Conservation (phyloP, 2,113 vertebrate genomes). For the Rhombomys opimus region DNA sequence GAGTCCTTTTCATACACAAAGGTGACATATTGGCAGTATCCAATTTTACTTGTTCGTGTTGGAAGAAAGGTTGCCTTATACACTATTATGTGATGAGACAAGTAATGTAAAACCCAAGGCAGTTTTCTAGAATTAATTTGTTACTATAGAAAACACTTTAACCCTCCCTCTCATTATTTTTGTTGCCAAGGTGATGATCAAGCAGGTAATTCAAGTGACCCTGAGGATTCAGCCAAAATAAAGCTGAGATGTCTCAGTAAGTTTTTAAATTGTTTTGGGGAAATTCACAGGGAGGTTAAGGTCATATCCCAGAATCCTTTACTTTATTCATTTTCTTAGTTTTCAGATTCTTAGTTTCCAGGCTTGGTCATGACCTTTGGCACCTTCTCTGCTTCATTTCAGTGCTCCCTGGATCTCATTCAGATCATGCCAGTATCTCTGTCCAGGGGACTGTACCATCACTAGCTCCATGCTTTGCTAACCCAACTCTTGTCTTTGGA, state of each 20-base stretch:
- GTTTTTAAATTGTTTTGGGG: background rate
- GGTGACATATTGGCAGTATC: slow-evolving; percentile 80
- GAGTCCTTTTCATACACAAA: slow-evolving; percentile 72
- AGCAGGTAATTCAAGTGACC: background rate
- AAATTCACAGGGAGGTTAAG: background rate
- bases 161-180: background rate
- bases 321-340: background rate
- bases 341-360: background rate
- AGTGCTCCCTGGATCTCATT: background rate
- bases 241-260: background rate
- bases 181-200: background rate
- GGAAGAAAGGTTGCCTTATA: slow-evolving; percentile 75
- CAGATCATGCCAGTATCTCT: background rate
- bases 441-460: background rate
- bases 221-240: background rate
- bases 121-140: slow-evolving; percentile 49
- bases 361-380: background rate
- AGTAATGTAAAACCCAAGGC: slow-evolving; percentile 45
- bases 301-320: background rate
- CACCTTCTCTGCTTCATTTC: background rate
- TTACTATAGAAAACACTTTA: slow-evolving; percentile 35
- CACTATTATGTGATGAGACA: slow-evolving; percentile 58
- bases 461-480: background rate
- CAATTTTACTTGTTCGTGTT: slow-evolving; percentile 79
- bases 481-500: background rate